Percentiles rank a stretch among this genome's conserved stretches.
Evolutionary conservation across 2,113 vertebrate genomes (phyloP).

Genomic region (Notothenia rossii): DNA sequence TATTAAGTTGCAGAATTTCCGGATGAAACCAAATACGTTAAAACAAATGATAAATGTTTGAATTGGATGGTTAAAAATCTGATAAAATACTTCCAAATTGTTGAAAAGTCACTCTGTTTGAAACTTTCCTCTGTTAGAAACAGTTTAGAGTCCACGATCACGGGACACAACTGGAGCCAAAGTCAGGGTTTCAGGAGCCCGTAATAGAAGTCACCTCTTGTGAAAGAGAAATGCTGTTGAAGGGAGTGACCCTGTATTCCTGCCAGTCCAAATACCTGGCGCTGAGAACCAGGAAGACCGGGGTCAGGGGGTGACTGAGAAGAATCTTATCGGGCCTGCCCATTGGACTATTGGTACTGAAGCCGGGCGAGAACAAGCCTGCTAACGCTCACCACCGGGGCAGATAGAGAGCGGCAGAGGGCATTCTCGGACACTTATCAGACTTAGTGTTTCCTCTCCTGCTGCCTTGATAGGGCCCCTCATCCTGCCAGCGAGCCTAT

Average conservation of each 20-base stretch:
- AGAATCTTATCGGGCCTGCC: slow-evolving; percentile 77
- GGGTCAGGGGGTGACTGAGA: slow-evolving; percentile 76
- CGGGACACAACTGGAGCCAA: slow-evolving; percentile 10
- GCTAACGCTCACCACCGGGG: slow-evolving; percentile 45
- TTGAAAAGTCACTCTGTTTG: neutral
- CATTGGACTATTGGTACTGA: slow-evolving; percentile 62
- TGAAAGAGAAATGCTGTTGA: slow-evolving; percentile 75
- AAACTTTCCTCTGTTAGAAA: neutral
- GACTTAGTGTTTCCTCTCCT: slow-evolving; percentile 72
- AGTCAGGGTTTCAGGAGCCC: slow-evolving; percentile 42
- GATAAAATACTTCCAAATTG: neutral
- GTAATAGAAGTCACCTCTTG: slow-evolving; percentile 70
- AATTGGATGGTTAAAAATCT: too few relatives aligned
- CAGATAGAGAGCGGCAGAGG: slow-evolving; percentile 60
- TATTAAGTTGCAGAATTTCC: neutral
- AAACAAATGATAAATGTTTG: neutral
- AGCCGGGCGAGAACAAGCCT: slow-evolving; percentile 63
- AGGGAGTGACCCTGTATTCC: slow-evolving; percentile 73
- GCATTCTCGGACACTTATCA: slow-evolving; percentile 80
- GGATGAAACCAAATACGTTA: neutral
- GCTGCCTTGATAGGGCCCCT: slow-evolving; percentile 72
- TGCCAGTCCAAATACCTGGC: slow-evolving; percentile 82
- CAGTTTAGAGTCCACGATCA: slow-evolving; percentile 4
- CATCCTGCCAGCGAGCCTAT: slow-evolving; percentile 78
- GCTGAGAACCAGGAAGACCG: slow-evolving; percentile 81